These are phyloP conservation scores for Aegotheles bennettii DNA, from an alignment of 2,113 vertebrate species.

Conservation along the genomic window DNA sequence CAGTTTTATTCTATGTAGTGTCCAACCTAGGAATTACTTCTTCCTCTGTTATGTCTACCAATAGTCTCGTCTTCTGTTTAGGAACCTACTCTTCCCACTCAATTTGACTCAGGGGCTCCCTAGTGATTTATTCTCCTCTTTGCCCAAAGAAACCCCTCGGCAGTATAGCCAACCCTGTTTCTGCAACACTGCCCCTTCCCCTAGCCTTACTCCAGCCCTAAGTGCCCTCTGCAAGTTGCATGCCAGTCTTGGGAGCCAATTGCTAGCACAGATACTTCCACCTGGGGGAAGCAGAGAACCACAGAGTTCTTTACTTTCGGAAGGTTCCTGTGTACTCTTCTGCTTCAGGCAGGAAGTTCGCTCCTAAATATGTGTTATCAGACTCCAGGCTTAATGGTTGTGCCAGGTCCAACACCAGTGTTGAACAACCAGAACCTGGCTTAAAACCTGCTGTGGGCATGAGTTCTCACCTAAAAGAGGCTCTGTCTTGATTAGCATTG, in stretches of 20 bases:
- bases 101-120: not conserved
- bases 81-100: not conserved
- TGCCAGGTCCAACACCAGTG: not conserved
- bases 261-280: conserved; percentile 4
- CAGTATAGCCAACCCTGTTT: not conserved
- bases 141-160: not conserved
- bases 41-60: not conserved
- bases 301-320: not conserved
- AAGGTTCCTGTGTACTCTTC: not conserved
- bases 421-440: not conserved
- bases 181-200: not conserved
- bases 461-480: not conserved
- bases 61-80: not conserved
- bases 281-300: conserved; percentile 53
- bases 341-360: not conserved
- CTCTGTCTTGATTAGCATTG: not conserved
- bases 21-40: not conserved
- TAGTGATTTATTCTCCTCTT: not conserved
- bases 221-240: not conserved
- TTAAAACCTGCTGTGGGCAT: not conserved
- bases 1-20: not conserved
- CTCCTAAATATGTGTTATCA: not conserved
- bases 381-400: not conserved
- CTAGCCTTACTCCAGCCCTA: not conserved
- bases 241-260: not conserved